These are phyloP conservation scores for Polia nebulosa DNA, from an alignment of 2,888 invertebrate species.

Conservation along the genomic window DNA sequence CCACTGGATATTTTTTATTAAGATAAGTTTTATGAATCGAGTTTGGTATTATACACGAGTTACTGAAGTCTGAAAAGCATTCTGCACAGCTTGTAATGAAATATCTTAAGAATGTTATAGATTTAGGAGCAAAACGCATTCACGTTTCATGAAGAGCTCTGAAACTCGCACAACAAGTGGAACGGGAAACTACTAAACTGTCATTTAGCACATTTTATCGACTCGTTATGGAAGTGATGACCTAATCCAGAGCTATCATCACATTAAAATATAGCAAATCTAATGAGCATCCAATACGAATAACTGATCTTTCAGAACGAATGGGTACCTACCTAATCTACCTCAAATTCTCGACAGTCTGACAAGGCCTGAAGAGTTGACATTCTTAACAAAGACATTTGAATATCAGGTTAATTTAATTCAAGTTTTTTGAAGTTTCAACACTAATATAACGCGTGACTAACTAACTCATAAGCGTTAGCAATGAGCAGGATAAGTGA, in stretches of 20 bases:
- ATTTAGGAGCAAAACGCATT: conserved; percentile 3
- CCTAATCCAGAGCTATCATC: conserved; percentile 20
- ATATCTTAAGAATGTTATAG: neutral
- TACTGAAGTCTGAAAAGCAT: neutral
- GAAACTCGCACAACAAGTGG: conserved; percentile 22
- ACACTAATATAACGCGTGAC: conserved; percentile 46
- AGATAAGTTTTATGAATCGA: neutral
- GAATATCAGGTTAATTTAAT: conserved; percentile 16
- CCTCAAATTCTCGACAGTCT: conserved; percentile 5
- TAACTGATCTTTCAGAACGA: conserved; percentile 5
- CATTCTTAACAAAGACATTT: conserved; percentile 8
- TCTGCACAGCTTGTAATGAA: neutral
- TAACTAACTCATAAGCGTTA: conserved; percentile 50
- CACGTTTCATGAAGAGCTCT: conserved; percentile 13
- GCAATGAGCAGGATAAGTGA: conserved; percentile 67
- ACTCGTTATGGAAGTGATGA: conserved; percentile 45
- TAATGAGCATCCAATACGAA: neutral
- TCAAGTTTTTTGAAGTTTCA: conserved; percentile 9
- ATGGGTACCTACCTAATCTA: neutral
- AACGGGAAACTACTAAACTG: conserved; percentile 19
- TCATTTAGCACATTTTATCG: conserved; percentile 51
- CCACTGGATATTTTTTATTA: neutral
- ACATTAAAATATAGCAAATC: conserved; percentile 8
- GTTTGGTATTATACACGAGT: conserved; percentile 1
- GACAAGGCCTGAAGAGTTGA: neutral